phyloP scores from a whole-genome alignment of 2,797 vertebrate species.

The Periparus ater region DNA sequence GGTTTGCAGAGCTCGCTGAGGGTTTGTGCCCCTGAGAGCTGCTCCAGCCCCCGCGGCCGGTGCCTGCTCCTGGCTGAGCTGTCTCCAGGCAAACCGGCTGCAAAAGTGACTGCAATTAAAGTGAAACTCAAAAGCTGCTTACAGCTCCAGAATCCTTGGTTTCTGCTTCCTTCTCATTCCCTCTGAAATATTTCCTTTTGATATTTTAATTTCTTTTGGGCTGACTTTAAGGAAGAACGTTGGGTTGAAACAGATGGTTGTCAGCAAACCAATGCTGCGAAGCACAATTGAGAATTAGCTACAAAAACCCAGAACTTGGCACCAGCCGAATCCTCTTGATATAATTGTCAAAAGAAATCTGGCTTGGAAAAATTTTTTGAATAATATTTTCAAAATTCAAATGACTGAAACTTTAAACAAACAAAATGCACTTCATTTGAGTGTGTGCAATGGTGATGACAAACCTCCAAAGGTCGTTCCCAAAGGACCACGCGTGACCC shows the following conservation, averaged over 20 bases:
- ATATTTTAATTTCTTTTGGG: slow-evolving; percentile 72
- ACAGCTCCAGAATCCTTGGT: slow-evolving; percentile 3
- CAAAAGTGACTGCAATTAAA: neutral
- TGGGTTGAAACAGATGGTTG: slow-evolving; percentile 71
- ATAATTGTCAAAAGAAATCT: slow-evolving; percentile 78
- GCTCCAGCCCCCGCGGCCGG: accelerated
- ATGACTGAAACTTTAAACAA: slow-evolving; percentile 63
- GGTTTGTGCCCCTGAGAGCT: accelerated
- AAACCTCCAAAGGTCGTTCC: neutral
- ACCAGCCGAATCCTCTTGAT: slow-evolving; percentile 48
- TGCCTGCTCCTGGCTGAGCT: neutral
- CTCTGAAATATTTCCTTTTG: slow-evolving; percentile 63
- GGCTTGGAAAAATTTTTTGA: slow-evolving; percentile 14
- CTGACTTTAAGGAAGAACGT: slow-evolving; percentile 48
- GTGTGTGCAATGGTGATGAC: neutral
- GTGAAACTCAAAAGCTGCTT: slow-evolving; percentile 26
- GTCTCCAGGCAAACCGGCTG: neutral
- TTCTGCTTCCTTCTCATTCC: neutral
- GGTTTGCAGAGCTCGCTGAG: accelerated
- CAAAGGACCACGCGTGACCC: neutral
- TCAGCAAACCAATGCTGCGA: slow-evolving; percentile 61
- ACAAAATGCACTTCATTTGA: slow-evolving; percentile 51
- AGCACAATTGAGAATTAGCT: slow-evolving; percentile 73
- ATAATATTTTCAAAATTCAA: slow-evolving; percentile 69
- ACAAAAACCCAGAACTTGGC: slow-evolving; percentile 63